Conservation (phyloP, 2,797 vertebrate species). For the Pangasius djambal region DNA sequence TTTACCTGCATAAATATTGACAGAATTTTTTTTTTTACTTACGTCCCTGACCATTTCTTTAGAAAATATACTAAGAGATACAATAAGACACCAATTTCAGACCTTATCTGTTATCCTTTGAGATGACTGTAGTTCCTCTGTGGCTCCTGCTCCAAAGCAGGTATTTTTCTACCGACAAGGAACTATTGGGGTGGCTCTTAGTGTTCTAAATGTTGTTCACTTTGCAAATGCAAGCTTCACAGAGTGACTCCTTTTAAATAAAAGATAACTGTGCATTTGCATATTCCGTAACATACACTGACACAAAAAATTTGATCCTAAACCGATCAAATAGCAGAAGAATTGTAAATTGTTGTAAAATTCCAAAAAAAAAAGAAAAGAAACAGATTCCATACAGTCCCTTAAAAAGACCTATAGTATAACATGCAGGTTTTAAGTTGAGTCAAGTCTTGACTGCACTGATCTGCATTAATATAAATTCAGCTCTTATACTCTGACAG, state of each 20-base stretch:
- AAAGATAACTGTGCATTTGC: no score
- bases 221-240: neutral
- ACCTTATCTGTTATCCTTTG: neutral
- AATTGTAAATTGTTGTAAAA: neutral
- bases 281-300: neutral
- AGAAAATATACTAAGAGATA: neutral
- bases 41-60: neutral
- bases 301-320: neutral
- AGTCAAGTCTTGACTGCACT: constrained; percentile 5
- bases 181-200: neutral
- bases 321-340: neutral
- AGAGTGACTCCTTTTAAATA: neutral
- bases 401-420: neutral
- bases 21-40: no score
- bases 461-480: constrained; percentile 4
- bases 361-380: neutral
- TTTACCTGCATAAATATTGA: neutral
- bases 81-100: neutral
- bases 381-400: neutral
- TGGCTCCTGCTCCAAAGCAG: neutral
- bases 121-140: neutral
- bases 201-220: neutral
- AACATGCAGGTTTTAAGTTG: neutral
- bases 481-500: constrained; percentile 26
- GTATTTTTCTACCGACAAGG: neutral